A percentile compares a stretch with the other conserved stretches of the same genome.
Conservation (phyloP, 2,113 vertebrate species). For the Corythoichthys intestinalis region DNA sequence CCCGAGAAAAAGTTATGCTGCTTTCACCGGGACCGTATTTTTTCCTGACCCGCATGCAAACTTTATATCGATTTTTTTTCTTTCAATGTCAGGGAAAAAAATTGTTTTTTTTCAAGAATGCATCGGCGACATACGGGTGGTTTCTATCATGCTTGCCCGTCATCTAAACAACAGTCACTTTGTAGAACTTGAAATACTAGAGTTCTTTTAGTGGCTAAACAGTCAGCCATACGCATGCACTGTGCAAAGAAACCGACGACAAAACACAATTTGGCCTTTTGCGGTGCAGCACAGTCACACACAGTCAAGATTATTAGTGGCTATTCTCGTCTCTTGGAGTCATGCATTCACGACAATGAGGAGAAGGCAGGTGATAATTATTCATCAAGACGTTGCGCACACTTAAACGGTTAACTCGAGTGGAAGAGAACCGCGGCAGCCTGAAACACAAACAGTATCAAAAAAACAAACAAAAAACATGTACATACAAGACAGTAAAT, state of each 20-base stretch:
- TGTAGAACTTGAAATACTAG: background rate
- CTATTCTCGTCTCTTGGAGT: conserved; percentile 46
- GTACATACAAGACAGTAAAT: background rate
- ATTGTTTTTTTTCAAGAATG: too few species aligned
- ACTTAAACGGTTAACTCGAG: background rate
- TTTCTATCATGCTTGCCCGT: background rate
- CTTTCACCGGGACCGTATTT: too few species aligned
- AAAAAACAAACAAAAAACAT: conserved; percentile 49
- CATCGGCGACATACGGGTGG: too few species aligned
- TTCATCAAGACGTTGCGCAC: conserved; percentile 37
- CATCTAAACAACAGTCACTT: background rate
- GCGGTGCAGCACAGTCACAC: background rate
- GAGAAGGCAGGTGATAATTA: conserved; percentile 62
- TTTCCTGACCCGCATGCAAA: too few species aligned
- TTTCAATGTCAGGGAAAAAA: too few species aligned
- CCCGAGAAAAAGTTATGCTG: too few species aligned
- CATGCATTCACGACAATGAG: conserved; percentile 68
- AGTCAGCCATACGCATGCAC: background rate
- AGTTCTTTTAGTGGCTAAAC: background rate
- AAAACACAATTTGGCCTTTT: background rate
- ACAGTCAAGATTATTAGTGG: background rate
- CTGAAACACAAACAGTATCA: conserved; percentile 57
- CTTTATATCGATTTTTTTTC: too few species aligned
- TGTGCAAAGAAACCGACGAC: background rate
- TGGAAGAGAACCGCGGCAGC: conserved; percentile 54